Evolutionary conservation across 1,140 invertebrate genomes (phyloP).

Genomic region (Archivesica marissinica): DNA sequence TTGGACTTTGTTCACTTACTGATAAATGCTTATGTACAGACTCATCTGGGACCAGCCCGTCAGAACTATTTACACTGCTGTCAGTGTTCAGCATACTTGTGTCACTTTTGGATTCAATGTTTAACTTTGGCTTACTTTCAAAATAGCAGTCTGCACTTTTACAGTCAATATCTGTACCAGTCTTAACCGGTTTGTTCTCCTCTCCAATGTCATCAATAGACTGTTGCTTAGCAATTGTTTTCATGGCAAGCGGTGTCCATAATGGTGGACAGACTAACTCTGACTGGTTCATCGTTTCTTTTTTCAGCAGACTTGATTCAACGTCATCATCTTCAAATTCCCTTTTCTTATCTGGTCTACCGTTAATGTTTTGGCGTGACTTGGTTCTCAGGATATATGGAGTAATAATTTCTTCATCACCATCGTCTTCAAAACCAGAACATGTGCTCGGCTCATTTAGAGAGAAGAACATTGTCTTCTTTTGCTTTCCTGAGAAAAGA

Average conservation of each 20-base stretch:
- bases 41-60: conserved; percentile 31
- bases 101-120: conserved; percentile 15
- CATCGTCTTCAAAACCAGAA: background rate
- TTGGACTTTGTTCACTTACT: background rate
- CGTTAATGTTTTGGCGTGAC: background rate
- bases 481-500: background rate
- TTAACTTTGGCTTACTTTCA: background rate
- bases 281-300: background rate
- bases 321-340: background rate
- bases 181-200: background rate
- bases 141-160: background rate
- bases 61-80: background rate
- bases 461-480: background rate
- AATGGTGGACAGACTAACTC: conserved; percentile 10
- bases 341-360: background rate
- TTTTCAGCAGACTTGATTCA: background rate
- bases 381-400: conserved; percentile 26
- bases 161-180: background rate
- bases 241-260: conserved; percentile 60
- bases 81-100: background rate
- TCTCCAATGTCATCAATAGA: background rate
- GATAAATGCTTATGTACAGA: background rate
- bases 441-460: background rate
- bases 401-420: conserved; percentile 3
- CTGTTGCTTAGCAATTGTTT: conserved; percentile 49